Base-by-base conservation (phyloP, 2,888 invertebrate genomes). In the Cataglyphis albicans region DNA sequence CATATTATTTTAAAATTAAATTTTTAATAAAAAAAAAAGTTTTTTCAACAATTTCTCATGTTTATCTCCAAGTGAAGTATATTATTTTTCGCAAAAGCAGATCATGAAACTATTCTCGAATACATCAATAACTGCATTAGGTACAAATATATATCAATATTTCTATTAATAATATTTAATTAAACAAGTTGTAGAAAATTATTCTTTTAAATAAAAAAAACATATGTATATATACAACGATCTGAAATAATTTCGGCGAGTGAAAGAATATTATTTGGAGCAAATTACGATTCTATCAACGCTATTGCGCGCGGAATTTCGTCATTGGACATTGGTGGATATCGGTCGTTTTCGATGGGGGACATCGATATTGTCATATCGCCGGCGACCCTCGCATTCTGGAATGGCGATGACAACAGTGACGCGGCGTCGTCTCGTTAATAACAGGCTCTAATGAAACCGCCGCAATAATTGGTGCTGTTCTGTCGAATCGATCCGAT, bases 381-480 rank as follows among this genome's bases (percentile, higher is more conserved):
- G 55, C 55, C n/a, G 72, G 52, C 76, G 29, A 78, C 67, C 44
- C 76, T 57, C 67, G 52, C 82, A 84, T 84, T 82, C 78, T 76
- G 72, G 65, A 82, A 76, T 83, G 63, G 72, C 65, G 72, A 63
- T 72, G 76, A 65, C 73, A 52, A 76, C 63, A 59, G 48, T 52
- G 65, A 61, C 55, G 65, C 29, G 65, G 48, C 64, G 48, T n/a
- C 82, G 81, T 83, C 72, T 81, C 84, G 85, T 89, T 85, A 86
- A 89, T 85, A 86, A 86, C 74, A 52, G 65, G 35, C 41, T 72
- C 57, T 59, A 64, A 55, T 63, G 83, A 80, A 85, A 81, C 73
- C 84, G 63, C 78, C 83, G 83, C 84, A 86, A 90, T 90, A 88
- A 91, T 91, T 89, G 90, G 83, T 78, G 80, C 74, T 80, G 76